Evolutionary conservation across 2,113 vertebrate genomes (phyloP), one percentile per base, ranked within the genome.

Genomic region (Odobenus rosmarus): DNA sequence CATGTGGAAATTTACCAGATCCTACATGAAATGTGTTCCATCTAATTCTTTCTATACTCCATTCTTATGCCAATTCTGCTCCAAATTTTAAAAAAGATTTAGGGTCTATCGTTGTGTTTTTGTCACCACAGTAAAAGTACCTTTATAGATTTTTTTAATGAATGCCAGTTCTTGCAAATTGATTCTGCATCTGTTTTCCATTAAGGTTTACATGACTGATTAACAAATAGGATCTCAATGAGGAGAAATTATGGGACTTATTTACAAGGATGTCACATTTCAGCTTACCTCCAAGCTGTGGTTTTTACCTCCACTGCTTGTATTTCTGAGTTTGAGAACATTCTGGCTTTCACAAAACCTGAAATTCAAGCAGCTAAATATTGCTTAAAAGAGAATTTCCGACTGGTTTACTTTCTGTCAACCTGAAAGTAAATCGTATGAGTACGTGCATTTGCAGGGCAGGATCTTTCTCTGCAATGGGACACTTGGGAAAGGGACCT

Each of bases 201-300:
- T 97, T 91, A 98, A 97, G 39, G 59, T 39, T 59, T 64, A 97
- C 89, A 97, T 97, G 95, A 98, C 98, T 98, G 98, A 98, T 95
- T 97, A 96, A 98, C 96, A 96, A 98, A 97, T 51, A 76, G 95
- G 95, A 84, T 97, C 96, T 91, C 84, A n/a, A 42, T 64, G 61
- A 88, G 91, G 98, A 92, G 71, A 94, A 97, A 96, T 39, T 71
- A 86, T 9, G 95, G 93, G 95, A 93, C 69, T 83, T 98, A 86
- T 91, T 97, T 97, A 96, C 95, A 98, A 98, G 80, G 51, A 61
- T 89, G 94, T 97, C 96, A 72, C 97, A 97, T 97, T 97, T 93
- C 93, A 80, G 86, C 93, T 97, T 97, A 95, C 69, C 90, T 97
- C 85, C 87, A 97, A 76, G 28, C 3, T 96, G 90, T 80, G 18